These are phyloP conservation scores for Noctua janthe DNA, from an alignment of 2,888 invertebrate species.

Conservation along the genomic window DNA sequence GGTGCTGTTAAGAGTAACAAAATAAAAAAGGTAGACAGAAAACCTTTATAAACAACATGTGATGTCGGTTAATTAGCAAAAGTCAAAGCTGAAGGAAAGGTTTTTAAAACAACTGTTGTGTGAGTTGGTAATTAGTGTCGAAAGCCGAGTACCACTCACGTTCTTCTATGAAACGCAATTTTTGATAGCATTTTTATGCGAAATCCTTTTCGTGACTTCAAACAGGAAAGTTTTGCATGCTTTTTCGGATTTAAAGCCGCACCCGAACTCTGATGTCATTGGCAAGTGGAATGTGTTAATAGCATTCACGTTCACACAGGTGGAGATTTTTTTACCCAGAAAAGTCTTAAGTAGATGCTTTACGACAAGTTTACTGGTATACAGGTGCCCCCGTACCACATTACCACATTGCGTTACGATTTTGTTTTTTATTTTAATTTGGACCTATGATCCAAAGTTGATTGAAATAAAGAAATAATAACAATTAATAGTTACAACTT, in stretches of 20 bases:
- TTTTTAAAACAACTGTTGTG: slow-evolving; percentile 42
- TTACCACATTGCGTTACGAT: too few species aligned
- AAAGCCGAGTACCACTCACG: slow-evolving; percentile 36
- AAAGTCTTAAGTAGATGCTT: not conserved
- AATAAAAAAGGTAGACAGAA: slow-evolving; percentile 1
- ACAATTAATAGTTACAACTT: not conserved
- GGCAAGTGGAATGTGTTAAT: slow-evolving; percentile 11
- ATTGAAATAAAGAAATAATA: too few species aligned
- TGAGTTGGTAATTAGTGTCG: slow-evolving; percentile 49
- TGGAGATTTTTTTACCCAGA: not conserved
- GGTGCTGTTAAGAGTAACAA: not conserved
- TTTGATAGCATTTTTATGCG: slow-evolving; percentile 22
- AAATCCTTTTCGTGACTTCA: not conserved
- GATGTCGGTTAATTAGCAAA: slow-evolving; percentile 51
- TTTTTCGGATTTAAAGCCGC: slow-evolving; percentile 10
- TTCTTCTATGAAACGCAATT: slow-evolving; percentile 29
- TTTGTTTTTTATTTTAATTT: too few species aligned
- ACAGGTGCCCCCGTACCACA: not conserved
- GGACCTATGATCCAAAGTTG: too few species aligned
- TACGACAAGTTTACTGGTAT: not conserved
- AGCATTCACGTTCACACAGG: not conserved
- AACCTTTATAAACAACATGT: slow-evolving; percentile 7
- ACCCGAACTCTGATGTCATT: not conserved
- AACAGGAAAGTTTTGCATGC: slow-evolving; percentile 8
- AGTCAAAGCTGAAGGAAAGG: slow-evolving; percentile 40